These are phyloP conservation scores for Drosophila ogumai DNA, from an alignment of 1,140 invertebrate genomes.

Conservation along the genomic window DNA sequence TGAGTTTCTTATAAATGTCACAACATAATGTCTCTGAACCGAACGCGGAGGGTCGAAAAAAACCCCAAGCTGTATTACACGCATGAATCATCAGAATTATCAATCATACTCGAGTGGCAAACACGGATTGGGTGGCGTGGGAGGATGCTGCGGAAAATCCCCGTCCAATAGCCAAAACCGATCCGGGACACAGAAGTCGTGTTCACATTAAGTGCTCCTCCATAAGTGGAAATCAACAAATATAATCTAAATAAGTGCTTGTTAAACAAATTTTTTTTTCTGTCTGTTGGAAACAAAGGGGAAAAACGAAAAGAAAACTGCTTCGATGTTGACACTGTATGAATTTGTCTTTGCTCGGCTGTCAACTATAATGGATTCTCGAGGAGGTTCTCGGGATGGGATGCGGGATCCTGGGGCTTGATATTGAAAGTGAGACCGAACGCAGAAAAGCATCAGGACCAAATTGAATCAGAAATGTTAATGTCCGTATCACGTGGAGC, in stretches of 20 bases:
- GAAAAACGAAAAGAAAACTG: slow-evolving; percentile 16
- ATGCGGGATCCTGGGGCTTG: slow-evolving; percentile 9
- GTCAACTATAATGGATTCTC: slow-evolving; percentile 76
- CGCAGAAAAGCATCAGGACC: slow-evolving; percentile 50
- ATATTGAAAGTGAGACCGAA: slow-evolving; percentile 42
- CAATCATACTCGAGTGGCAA: slow-evolving; percentile 79
- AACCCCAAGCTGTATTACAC: slow-evolving; percentile 66
- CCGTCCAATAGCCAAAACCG: slow-evolving; percentile 26
- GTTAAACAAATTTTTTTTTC: slow-evolving; percentile 70
- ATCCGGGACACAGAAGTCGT: slow-evolving; percentile 22
- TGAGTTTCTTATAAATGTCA: slow-evolving; percentile 48
- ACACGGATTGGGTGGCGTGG: slow-evolving; percentile 34
- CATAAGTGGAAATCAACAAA: slow-evolving; percentile 83
- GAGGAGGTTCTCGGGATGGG: neutral
- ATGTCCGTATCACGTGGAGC: slow-evolving; percentile 50
- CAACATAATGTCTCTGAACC: slow-evolving; percentile 36
- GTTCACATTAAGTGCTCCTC: slow-evolving; percentile 70
- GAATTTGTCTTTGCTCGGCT: slow-evolving; percentile 68
- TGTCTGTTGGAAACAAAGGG: slow-evolving; percentile 22
- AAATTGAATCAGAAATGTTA: slow-evolving; percentile 74
- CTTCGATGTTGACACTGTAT: slow-evolving; percentile 56
- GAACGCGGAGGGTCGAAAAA: slow-evolving; percentile 9
- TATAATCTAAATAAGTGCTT: slow-evolving; percentile 82
- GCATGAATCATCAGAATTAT: slow-evolving; percentile 81
- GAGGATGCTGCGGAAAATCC: neutral